phyloP scores from a whole-genome alignment of 2,113 vertebrate species.

The Dipodomys spectabilis region DNA sequence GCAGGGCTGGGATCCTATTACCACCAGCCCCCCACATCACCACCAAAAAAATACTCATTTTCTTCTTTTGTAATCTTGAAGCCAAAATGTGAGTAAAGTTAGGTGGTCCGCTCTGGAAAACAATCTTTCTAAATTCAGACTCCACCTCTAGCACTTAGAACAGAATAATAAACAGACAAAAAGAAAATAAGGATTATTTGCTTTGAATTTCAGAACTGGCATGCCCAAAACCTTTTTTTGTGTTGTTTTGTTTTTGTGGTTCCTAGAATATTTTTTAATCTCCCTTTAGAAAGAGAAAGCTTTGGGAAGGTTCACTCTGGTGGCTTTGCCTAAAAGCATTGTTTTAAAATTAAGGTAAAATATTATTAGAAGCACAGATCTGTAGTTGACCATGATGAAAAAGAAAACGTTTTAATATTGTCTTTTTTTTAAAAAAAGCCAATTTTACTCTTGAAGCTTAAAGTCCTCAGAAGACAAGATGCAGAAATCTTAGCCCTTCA shows the following conservation, averaged over 20 bases:
- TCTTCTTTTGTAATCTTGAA: slow-evolving; percentile 66
- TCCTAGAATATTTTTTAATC: not conserved
- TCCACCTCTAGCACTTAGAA: not conserved
- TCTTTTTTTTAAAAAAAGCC: not conserved
- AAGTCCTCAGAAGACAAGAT: not conserved
- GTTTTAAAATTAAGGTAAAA: slow-evolving; percentile 4
- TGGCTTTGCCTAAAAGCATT: not conserved
- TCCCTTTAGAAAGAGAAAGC: not conserved
- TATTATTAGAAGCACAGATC: not conserved
- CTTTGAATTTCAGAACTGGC: not conserved
- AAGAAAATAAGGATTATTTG: accelerated
- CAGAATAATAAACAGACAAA: not conserved
- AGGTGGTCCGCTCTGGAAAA: not conserved
- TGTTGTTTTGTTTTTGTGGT: too few species aligned
- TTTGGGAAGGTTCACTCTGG: not conserved
- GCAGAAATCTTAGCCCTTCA: not conserved
- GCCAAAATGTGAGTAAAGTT: slow-evolving; percentile 33
- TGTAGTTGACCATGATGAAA: not conserved
- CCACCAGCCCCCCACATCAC: slow-evolving; percentile 29
- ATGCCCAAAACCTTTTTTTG: not conserved
- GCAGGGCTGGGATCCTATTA: slow-evolving; percentile 56
- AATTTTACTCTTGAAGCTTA: not conserved
- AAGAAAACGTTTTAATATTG: not conserved
- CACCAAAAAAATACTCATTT: not conserved
- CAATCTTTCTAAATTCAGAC: slow-evolving; percentile 10